Evolutionary conservation across 2,888 invertebrate genomes (phyloP), one percentile per base, ranked within the genome.

Genomic region (Ariolimax columbianus): DNA sequence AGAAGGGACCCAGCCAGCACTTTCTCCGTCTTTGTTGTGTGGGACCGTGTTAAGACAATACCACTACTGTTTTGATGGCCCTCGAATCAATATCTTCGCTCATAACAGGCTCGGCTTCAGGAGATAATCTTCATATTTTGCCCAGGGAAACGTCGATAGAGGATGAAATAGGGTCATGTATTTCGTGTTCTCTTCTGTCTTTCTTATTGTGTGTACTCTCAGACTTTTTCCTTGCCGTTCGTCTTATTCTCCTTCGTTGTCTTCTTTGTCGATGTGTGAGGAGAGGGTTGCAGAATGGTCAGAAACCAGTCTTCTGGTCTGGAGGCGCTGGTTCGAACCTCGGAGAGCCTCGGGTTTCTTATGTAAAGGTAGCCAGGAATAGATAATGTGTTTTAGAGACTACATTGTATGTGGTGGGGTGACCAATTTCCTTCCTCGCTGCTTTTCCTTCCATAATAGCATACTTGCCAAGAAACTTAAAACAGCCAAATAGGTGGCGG

Each of bases 41-140:
- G 73, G 14, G 0, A 36, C 73, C 30, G 43, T 30, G 43, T 7
- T 36, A 73, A 73, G 73, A 73, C 73, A 73, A 73, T 73, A 36
- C n/a, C 30, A 73, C 43, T 43, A 30, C 43, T 47, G 43, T 73
- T 43, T n/a, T 73, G 73, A 73, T 40, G 73, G 73, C 14, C 6
- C n/a, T n/a, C 1, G n/a, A 73, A 73, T 73, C 73, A 73, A 73
- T 73, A 73, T 43, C 73, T 73, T 40, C n/a, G n/a, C 73, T 73
- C 43, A 40, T 73, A 73, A 40, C 73, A n/a, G 38, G 73, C 43
- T 43, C 73, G 3, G 43, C 40, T 43, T 73, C 43, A 11, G 73
- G 9, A 73, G 40, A 73, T 40, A 43, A 43, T 73, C 43, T 73
- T 40, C n/a, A 66, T 66, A 66, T 66, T 66, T 66, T 66, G 66